These are phyloP conservation scores for Stegostoma tigrinum DNA, from an alignment of 2,113 vertebrate species.

Conservation along the genomic window DNA sequence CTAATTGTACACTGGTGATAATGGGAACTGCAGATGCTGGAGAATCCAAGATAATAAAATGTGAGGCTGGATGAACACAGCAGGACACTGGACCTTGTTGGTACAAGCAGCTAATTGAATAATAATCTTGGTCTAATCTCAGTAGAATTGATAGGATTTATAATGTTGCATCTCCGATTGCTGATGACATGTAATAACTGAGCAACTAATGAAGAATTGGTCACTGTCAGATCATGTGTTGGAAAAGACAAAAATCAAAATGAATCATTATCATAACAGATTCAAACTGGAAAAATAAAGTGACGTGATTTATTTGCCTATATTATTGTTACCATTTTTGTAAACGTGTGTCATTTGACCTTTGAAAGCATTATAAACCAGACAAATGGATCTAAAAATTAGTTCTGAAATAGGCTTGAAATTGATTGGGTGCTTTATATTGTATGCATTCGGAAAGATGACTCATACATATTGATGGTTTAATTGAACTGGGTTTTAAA, in stretches of 20 bases:
- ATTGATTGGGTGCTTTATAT: conserved; percentile 28
- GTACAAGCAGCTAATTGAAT: conserved; percentile 13
- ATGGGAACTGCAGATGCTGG: too few species aligned
- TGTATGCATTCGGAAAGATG: conserved; percentile 2
- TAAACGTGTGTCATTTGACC: neutral
- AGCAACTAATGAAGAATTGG: conserved; percentile 6
- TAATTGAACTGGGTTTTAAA: conserved; percentile 25
- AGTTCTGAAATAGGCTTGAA: conserved; percentile 4
- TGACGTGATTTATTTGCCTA: conserved; percentile 12
- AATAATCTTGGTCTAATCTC: conserved; percentile 22
- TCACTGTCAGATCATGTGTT: neutral
- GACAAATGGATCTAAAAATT: conserved; percentile 29
- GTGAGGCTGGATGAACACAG: too few species aligned
- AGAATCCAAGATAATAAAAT: too few species aligned
- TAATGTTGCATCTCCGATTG: neutral
- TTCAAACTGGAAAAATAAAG: neutral
- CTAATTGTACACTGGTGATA: neutral
- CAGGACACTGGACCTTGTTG: neutral
- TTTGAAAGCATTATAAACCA: conserved; percentile 1
- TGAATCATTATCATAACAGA: conserved; percentile 20
- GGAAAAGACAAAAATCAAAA: conserved; percentile 28
- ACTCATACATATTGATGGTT: neutral
- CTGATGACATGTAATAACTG: neutral
- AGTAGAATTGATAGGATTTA: conserved; percentile 17
- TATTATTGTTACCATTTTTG: conserved; percentile 28